Evolutionary conservation across 2,888 invertebrate genomes (phyloP).

Genomic region (Erebia epiphron): DNA sequence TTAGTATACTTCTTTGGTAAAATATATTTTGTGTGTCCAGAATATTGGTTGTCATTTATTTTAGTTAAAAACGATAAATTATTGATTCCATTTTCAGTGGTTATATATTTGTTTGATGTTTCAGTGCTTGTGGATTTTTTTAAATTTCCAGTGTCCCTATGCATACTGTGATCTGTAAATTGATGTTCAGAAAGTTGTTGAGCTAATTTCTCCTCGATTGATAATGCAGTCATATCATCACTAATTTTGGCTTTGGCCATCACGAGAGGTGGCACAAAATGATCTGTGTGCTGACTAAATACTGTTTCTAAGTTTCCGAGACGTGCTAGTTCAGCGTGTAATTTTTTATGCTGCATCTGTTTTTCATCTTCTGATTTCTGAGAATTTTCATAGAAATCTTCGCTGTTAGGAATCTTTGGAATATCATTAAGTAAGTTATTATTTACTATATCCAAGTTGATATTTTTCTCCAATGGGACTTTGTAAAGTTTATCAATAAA

Average conservation of each 20-base stretch:
- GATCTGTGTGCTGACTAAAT: constrained; percentile 77
- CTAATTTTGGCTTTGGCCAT: constrained; percentile 79
- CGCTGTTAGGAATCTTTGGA: constrained; percentile 55
- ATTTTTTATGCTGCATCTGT: constrained; percentile 69
- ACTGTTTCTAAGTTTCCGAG: constrained; percentile 74
- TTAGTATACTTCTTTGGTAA: constrained; percentile 71
- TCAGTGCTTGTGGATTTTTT: constrained; percentile 36
- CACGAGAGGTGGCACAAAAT: constrained; percentile 77
- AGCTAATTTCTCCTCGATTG: constrained; percentile 75
- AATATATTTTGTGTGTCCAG: constrained; percentile 53
- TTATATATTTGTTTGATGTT: constrained; percentile 36
- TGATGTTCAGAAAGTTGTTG: constrained; percentile 69
- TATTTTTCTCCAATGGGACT: constrained; percentile 50
- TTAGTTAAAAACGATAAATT: constrained; percentile 44
- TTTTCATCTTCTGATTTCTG: constrained; percentile 69
- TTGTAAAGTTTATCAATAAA: constrained; percentile 32
- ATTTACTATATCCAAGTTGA: constrained; percentile 51
- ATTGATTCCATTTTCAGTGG: constrained; percentile 43
- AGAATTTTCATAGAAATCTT: constrained; percentile 54
- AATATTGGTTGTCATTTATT: constrained; percentile 50
- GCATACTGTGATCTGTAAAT: constrained; percentile 47
- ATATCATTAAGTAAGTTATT: constrained; percentile 69
- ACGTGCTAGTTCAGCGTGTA: constrained; percentile 72
- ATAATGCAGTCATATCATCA: constrained; percentile 77
- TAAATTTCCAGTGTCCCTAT: constrained; percentile 42